Evolutionary conservation across 2,113 vertebrate genomes (phyloP), one percentile per base, ranked within the genome.

Genomic region (Apistogramma diplotaenia): DNA sequence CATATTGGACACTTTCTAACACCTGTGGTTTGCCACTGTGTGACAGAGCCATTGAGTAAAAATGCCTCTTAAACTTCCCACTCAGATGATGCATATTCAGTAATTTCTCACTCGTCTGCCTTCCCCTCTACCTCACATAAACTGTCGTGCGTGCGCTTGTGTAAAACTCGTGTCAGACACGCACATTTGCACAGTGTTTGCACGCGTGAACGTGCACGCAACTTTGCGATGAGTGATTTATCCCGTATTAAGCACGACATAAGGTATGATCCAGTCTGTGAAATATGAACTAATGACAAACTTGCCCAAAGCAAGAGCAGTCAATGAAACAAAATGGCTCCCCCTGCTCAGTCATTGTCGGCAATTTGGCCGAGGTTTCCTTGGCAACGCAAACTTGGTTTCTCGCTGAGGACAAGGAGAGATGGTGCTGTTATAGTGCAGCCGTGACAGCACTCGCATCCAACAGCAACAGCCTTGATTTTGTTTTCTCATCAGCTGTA

Each of bases 341-440:
- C 93, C 89, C 85, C 79, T 91, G 90, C 92, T 92, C 89, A 88
- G 89, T 93, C 90, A 87, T 91, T 84, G 83, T 81, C 54, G 78
- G 90, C 89, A 94, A 93, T 89, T 94, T 94, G 92, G 88, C 85
- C 43, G 18, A 70, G 81, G 94, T 96, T 94, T 87, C 94, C 93
- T 71, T 95, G 92, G 93, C 92, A 96, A 95, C 95, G 53, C 86
- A 92, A 94, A 93, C 93, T 94, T 93, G 89, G 84, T 92, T 94
- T 88, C 92, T 89, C 87, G 58, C 75, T 23, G 90, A 89, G 87
- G 92, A 92, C 82, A n/a, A 83, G 80, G 74, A 86, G 89, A 89
- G 91, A 92, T 37, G 78, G 88, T 83, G 86, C 89, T 86, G 84
- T 67, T 88, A 43, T 81, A 83, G 84, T 57, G 78, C 84, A 76